Evolutionary conservation across 2,113 vertebrate genomes (phyloP).

Genomic region (Rhynchopsitta pachyrhyncha): DNA sequence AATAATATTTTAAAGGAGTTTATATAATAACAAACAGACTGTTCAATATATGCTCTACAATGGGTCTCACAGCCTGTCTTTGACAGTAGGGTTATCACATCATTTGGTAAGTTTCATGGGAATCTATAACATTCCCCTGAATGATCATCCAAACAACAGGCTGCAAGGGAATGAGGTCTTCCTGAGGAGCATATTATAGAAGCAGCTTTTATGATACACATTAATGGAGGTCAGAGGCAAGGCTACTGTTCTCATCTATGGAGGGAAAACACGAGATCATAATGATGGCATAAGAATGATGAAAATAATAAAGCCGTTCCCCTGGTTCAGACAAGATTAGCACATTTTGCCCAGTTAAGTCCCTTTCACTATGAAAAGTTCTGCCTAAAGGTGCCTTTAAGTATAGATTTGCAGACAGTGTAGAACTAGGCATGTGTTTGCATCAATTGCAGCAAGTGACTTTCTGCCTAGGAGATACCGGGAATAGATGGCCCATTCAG

Average conservation of each 20-base stretch:
- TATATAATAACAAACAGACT: neutral
- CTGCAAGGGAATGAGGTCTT: constrained; percentile 9
- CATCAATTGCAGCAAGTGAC: neutral
- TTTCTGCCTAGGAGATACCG: neutral
- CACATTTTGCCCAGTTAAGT: constrained; percentile 20
- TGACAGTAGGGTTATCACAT: neutral
- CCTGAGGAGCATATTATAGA: neutral
- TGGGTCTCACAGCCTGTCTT: neutral
- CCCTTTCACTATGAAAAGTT: neutral
- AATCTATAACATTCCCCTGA: neutral
- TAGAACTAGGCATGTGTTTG: neutral
- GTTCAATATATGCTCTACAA: neutral
- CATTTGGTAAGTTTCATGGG: neutral
- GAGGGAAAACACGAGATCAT: constrained; percentile 9
- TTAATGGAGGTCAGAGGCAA: constrained; percentile 35
- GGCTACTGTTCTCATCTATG: constrained; percentile 14
- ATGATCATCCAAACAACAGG: neutral
- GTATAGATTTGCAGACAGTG: neutral
- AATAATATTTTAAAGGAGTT: neutral
- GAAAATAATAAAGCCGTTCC: constrained; percentile 13
- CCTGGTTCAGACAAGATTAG: constrained; percentile 1
- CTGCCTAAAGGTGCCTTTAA: neutral
- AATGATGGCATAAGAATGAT: neutral
- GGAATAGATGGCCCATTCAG: neutral
- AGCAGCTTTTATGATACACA: neutral